Evolutionary conservation across 1,140 invertebrate genomes (phyloP).

Genomic region (Bombus polaris): DNA sequence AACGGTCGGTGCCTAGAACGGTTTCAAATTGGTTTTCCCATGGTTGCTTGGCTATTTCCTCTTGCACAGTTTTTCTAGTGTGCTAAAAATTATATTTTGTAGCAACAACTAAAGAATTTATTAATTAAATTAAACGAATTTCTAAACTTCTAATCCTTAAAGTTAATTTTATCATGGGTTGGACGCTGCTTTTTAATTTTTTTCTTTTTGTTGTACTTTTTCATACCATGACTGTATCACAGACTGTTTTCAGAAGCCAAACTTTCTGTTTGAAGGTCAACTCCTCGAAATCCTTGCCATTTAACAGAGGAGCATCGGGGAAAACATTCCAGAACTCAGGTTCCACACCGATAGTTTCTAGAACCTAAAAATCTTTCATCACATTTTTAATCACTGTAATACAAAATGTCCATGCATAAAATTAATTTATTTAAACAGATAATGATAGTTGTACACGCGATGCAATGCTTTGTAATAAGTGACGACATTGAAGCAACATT

Average conservation of each 20-base stretch:
- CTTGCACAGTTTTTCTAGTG: constrained; percentile 77
- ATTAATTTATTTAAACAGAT: not conserved
- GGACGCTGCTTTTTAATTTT: not conserved
- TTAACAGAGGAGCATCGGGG: constrained; percentile 81
- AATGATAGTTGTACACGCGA: not conserved
- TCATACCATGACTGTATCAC: constrained; percentile 84
- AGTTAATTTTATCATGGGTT: not conserved
- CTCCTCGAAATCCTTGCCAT: constrained; percentile 84
- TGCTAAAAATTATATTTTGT: constrained; percentile 68
- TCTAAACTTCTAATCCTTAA: not conserved
- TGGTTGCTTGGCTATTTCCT: constrained; percentile 74
- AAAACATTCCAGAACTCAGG: constrained; percentile 83
- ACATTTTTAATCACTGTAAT: constrained; percentile 42
- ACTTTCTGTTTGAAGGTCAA: constrained; percentile 84
- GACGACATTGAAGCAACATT: not conserved
- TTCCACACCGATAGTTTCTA: constrained; percentile 83
- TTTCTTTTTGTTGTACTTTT: not conserved
- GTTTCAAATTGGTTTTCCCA: constrained; percentile 75
- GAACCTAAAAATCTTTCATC: constrained; percentile 78
- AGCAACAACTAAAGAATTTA: not conserved
- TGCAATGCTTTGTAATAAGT: not conserved
- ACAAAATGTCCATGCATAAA: not conserved
- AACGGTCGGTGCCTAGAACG: constrained; percentile 83
- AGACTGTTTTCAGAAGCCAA: constrained; percentile 85
- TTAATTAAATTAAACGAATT: not conserved